These are phyloP conservation scores for Glaucopsyche alexis DNA, from an alignment of 2,888 invertebrate species.

Conservation along the genomic window DNA sequence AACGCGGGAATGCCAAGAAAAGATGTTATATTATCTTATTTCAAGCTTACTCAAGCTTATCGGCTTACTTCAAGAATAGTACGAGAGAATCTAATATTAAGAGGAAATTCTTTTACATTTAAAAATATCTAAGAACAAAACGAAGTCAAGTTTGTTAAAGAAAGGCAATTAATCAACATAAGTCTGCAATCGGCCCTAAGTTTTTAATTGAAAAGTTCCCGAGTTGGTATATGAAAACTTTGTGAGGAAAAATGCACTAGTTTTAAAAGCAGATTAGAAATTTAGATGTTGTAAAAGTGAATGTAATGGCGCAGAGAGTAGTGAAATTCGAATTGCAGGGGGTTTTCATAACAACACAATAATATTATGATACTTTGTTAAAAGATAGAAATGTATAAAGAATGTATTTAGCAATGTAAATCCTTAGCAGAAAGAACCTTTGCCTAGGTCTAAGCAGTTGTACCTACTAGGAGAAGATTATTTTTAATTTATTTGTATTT, in stretches of 20 bases:
- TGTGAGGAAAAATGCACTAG: conserved; percentile 18
- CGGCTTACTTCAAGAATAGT: conserved; percentile 12
- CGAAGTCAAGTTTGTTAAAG: conserved; percentile 37
- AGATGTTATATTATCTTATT: conserved; percentile 4
- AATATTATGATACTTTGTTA: too few relatives aligned
- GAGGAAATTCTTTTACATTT: conserved; percentile 30
- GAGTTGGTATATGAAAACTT: conserved; percentile 31
- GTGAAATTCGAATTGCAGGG: not conserved
- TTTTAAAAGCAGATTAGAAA: not conserved
- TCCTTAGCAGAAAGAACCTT: too few relatives aligned
- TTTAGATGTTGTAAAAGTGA: not conserved
- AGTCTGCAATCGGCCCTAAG: conserved; percentile 34
- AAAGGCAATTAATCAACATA: conserved; percentile 38
- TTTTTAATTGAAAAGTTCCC: conserved; percentile 38
- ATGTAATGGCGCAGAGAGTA: not conserved
- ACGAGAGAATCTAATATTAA: conserved; percentile 4
- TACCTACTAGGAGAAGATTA: too few relatives aligned
- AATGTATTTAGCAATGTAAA: too few relatives aligned
- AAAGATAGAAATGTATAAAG: too few relatives aligned
- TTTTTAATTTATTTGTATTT: too few relatives aligned
- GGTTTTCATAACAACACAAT: not conserved
- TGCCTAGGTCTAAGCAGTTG: too few relatives aligned
- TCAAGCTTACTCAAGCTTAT: conserved; percentile 3
- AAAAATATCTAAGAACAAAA: conserved; percentile 37
- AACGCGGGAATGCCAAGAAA: not conserved